A percentile compares a stretch with the other conserved stretches of the same genome.
These are phyloP conservation scores for Rhinopithecus roxellana DNA, from an alignment of 2,113 vertebrate species.

Conservation along the genomic window DNA sequence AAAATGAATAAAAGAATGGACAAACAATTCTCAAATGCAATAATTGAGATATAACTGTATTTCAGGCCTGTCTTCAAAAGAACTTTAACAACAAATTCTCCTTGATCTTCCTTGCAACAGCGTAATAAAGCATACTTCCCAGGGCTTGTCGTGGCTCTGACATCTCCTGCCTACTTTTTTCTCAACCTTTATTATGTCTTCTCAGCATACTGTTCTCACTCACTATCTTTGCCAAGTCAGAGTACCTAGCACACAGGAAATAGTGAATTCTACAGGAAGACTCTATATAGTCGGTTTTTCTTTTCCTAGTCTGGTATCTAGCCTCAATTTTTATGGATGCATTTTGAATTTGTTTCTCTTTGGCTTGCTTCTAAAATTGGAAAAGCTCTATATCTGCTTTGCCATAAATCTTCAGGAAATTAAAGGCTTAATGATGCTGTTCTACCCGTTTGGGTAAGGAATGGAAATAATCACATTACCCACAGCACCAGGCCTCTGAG, in stretches of 20 bases:
- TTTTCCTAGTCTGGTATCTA: not conserved
- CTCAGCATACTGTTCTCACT: not conserved
- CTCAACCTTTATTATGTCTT: not conserved
- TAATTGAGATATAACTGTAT: not conserved
- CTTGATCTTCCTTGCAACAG: not conserved
- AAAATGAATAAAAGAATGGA: not conserved
- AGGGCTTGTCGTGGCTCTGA: not conserved
- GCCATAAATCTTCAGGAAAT: not conserved
- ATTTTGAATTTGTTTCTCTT: constrained; percentile 31
- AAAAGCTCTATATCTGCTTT: constrained; percentile 21
- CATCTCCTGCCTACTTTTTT: not conserved
- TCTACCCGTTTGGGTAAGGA: not conserved
- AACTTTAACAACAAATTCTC: not conserved
- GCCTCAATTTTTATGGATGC: not conserved
- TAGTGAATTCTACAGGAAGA: not conserved
- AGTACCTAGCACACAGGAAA: not conserved
- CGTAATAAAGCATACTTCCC: not conserved
- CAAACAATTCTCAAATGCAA: not conserved
- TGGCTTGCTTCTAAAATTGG: constrained; percentile 35
- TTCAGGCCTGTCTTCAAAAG: constrained; percentile 30
- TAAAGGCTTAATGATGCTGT: not conserved
- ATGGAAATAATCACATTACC: not conserved
- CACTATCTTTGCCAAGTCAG: not conserved
- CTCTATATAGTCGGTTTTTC: not conserved
- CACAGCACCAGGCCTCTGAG: not conserved